Evolutionary conservation across 1,140 invertebrate species (phyloP).

Genomic region (Drosophila sucinea): DNA sequence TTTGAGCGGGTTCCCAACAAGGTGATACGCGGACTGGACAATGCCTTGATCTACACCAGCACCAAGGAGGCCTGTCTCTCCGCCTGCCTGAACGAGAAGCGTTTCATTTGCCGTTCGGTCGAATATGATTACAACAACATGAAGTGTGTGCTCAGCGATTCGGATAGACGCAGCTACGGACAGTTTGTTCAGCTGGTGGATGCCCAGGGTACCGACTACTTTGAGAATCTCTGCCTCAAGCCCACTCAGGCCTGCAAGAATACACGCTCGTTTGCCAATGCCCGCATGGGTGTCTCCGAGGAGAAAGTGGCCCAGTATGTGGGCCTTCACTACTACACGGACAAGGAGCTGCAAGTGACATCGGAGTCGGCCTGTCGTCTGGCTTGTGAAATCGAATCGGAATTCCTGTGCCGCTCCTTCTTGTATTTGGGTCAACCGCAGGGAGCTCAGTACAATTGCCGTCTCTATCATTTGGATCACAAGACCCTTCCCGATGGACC

Average conservation of each 20-base stretch:
- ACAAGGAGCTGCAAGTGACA: slow-evolving; percentile 95
- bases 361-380: slow-evolving; percentile 92
- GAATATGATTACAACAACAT: slow-evolving; percentile 97
- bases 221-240: slow-evolving; percentile 97
- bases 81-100: slow-evolving; percentile 95
- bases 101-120: slow-evolving; percentile 95
- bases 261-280: slow-evolving; percentile 89
- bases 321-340: slow-evolving; percentile 95
- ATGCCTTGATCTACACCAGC: slow-evolving; percentile 95
- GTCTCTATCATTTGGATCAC: slow-evolving; percentile 96
- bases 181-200: slow-evolving; percentile 94
- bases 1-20: slow-evolving; percentile 97
- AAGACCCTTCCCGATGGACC: slow-evolving; percentile 95
- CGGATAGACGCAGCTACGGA: slow-evolving; percentile 92
- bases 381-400: slow-evolving; percentile 95
- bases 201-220: slow-evolving; percentile 96
- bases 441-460: slow-evolving; percentile 93
- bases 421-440: slow-evolving; percentile 91
- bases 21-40: slow-evolving; percentile 94
- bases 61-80: slow-evolving; percentile 96
- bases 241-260: slow-evolving; percentile 92
- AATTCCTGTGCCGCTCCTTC: slow-evolving; percentile 96
- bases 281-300: slow-evolving; percentile 93
- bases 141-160: slow-evolving; percentile 94
- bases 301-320: slow-evolving; percentile 96